A percentile compares a stretch with the other conserved stretches of the same genome.
Conservation (phyloP, 1,140 invertebrate genomes). For the Listronotus oregonensis region DNA sequence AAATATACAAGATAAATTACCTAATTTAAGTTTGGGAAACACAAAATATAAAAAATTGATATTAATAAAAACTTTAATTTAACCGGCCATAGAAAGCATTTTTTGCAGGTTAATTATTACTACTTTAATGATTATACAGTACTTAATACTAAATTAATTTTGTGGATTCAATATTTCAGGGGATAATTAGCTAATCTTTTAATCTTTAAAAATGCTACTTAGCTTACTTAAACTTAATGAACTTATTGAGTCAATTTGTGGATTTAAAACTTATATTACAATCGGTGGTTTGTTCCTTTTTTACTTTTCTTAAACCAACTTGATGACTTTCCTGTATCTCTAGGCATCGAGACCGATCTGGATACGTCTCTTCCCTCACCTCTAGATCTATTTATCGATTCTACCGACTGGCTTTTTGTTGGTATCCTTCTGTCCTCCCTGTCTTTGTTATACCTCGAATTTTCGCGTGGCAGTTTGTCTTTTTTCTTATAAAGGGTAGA, state of each 20-base stretch:
- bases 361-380: conserved; percentile 57
- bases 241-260: background rate
- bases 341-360: conserved; percentile 71
- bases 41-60: no score
- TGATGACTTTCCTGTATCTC: conserved; percentile 69
- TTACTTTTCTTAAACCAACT: conserved; percentile 71
- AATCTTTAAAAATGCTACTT: no score
- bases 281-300: conserved; percentile 54
- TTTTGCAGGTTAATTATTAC: no score
- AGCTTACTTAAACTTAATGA: no score
- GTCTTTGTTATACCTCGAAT: conserved; percentile 58
- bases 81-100: no score
- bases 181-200: no score
- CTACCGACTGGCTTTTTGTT: conserved; percentile 65
- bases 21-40: no score
- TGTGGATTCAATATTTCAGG: no score
- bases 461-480: conserved; percentile 56
- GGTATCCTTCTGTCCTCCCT: conserved; percentile 59
- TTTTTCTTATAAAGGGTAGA: conserved; percentile 53
- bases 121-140: no score
- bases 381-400: conserved; percentile 61
- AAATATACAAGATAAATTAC: no score
- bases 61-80: no score
- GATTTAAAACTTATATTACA: conserved; percentile 36
- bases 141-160: no score